A percentile compares a stretch with the other conserved stretches of the same genome.
These are phyloP conservation scores for Ornithoptera priamus DNA, from an alignment of 2,888 invertebrate genomes.

Conservation along the genomic window DNA sequence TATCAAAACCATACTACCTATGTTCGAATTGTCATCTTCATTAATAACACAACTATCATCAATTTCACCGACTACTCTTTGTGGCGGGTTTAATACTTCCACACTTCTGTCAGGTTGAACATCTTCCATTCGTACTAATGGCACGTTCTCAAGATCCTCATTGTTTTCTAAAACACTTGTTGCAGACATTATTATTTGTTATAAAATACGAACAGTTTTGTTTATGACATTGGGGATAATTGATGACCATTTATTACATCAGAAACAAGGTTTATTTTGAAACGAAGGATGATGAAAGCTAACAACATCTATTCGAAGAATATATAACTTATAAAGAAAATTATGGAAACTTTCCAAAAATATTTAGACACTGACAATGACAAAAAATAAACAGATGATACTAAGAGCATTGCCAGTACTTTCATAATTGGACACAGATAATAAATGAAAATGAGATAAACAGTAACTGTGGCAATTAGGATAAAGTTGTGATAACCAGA, in stretches of 20 bases:
- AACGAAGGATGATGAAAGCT: neutral
- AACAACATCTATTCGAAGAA: neutral
- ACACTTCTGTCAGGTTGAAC: conserved; percentile 60
- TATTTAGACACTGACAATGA: conserved; percentile 14
- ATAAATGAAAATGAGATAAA: neutral
- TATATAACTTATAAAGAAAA: conserved; percentile 17
- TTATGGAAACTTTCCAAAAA: conserved; percentile 19
- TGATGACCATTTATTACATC: neutral
- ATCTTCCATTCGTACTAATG: conserved; percentile 67
- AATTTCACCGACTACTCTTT: conserved; percentile 37
- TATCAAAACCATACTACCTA: conserved; percentile 65
- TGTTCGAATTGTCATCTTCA: conserved; percentile 59
- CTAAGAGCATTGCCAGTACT: neutral
- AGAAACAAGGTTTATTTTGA: neutral
- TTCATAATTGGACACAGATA: neutral
- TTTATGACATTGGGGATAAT: conserved; percentile 5
- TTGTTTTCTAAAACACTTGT: conserved; percentile 50
- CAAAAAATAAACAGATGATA: conserved; percentile 20
- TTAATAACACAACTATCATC: conserved; percentile 35
- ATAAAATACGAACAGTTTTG: neutral
- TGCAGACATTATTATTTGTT: conserved; percentile 50
- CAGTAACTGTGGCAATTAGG: neutral
- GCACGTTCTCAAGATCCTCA: conserved; percentile 65
- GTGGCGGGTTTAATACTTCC: conserved; percentile 35
- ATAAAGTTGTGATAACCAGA: no score